These are phyloP conservation scores for Styela plicata DNA, from an alignment of 23 tunicate genomes.

Conservation along the genomic window DNA sequence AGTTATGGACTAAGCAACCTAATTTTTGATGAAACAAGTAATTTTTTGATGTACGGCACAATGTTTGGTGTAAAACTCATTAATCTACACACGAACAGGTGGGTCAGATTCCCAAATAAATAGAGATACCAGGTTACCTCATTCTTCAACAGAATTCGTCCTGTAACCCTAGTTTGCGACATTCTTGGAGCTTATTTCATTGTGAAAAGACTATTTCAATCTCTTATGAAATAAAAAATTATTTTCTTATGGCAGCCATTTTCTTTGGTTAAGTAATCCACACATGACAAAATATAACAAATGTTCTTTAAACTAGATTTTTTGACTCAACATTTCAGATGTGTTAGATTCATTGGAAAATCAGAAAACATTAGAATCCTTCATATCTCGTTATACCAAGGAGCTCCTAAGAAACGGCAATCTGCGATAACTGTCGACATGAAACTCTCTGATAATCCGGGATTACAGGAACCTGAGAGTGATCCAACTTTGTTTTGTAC, in stretches of 20 bases:
- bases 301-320: too few relatives aligned
- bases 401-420: slow-evolving; percentile 37
- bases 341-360: slow-evolving; percentile 79
- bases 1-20: slow-evolving; percentile 42
- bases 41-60: slow-evolving; percentile 82
- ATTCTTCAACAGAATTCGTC: not conserved
- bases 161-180: too few relatives aligned
- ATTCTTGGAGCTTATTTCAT: too few relatives aligned
- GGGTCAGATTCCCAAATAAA: too few relatives aligned
- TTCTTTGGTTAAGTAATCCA: too few relatives aligned
- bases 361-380: slow-evolving; percentile 75
- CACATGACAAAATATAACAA: too few relatives aligned
- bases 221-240: too few relatives aligned
- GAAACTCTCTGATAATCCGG: slow-evolving; percentile 93
- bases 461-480: slow-evolving; percentile 36
- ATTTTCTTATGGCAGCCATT: too few relatives aligned
- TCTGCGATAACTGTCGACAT: slow-evolving; percentile 84
- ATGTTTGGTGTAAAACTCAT: slow-evolving; percentile 91
- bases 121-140: too few relatives aligned
- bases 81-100: slow-evolving; percentile 79
- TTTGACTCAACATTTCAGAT: slow-evolving; percentile 35
- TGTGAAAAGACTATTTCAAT: too few relatives aligned
- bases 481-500: slow-evolving; percentile 90
- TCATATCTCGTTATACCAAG: slow-evolving; percentile 72
- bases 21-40: slow-evolving; percentile 87